A percentile compares a stretch with the other conserved stretches of the same genome.
Evolutionary conservation across 92 coral and sea anemone genomes (phyloP).

Genomic region (Muricea muricata): DNA sequence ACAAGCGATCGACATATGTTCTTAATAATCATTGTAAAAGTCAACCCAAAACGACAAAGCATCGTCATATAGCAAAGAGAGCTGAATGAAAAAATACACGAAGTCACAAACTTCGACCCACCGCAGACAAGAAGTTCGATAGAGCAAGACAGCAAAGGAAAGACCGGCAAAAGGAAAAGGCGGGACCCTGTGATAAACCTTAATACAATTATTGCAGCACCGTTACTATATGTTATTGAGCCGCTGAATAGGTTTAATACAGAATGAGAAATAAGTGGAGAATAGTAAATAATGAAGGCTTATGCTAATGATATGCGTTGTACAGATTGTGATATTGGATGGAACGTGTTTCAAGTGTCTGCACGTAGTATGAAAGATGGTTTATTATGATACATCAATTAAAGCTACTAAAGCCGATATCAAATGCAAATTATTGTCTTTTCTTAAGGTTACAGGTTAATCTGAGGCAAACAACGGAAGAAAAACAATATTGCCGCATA

Average conservation of each 20-base stretch:
- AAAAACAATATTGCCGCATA: background rate
- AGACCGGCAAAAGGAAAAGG: background rate
- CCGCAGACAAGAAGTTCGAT: background rate
- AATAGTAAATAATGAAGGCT: too few species aligned
- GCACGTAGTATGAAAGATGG: background rate
- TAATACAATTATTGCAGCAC: too few species aligned
- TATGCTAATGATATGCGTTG: too few species aligned
- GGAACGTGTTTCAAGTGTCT: background rate
- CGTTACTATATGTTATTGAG: too few species aligned
- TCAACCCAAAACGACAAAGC: background rate
- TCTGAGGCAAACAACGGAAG: background rate
- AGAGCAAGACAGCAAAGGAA: background rate
- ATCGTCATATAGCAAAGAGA: background rate
- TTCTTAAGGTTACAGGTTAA: background rate
- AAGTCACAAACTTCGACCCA: background rate
- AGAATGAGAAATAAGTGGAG: too few species aligned
- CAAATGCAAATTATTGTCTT: background rate
- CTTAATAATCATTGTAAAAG: background rate
- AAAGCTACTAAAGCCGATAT: background rate
- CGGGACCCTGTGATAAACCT: background rate
- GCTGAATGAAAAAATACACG: background rate
- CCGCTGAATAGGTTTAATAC: too few species aligned
- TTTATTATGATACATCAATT: background rate
- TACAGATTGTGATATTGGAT: background rate
- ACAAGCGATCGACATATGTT: too few species aligned